phyloP scores from a whole-genome alignment of 2,888 invertebrate species.

The Apamea crenata region DNA sequence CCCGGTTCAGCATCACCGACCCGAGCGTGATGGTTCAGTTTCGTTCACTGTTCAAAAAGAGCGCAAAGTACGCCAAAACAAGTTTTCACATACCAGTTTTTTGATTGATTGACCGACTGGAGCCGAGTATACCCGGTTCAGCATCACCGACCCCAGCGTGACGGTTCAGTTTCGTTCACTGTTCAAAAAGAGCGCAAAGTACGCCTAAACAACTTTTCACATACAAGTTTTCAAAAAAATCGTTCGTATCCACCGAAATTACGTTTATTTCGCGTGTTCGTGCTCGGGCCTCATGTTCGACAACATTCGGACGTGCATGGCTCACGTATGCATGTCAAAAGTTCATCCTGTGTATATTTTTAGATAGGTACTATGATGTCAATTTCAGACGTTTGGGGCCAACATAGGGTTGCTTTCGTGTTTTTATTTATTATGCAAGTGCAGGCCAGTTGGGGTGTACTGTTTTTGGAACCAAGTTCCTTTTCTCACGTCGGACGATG shows the following conservation, averaged over 20 bases:
- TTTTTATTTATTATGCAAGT: conserved; percentile 23
- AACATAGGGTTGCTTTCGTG: conserved; percentile 21
- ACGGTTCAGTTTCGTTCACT: not conserved
- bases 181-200: no score
- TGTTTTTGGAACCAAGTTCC: not conserved
- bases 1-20: not conserved
- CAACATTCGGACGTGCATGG: conserved; percentile 26
- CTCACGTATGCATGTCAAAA: conserved; percentile 59
- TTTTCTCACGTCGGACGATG: not conserved
- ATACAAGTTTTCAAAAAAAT: not conserved
- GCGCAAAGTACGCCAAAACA: not conserved
- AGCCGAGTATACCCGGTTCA: not conserved
- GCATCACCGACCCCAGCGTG: not conserved
- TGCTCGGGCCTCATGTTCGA: conserved; percentile 6
- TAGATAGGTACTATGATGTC: conserved; percentile 27
- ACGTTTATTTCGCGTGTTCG: not conserved
- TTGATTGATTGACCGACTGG: no score
- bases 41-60: not conserved
- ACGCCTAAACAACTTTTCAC: not conserved
- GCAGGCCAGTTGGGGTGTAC: not conserved
- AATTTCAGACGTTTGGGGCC: conserved; percentile 32
- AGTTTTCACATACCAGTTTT: not conserved
- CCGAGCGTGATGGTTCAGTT: not conserved
- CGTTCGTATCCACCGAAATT: no score
- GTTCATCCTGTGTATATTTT: conserved; percentile 43